These are phyloP conservation scores for Ranitomeya variabilis DNA, from an alignment of 2,113 vertebrate species.

Conservation along the genomic window DNA sequence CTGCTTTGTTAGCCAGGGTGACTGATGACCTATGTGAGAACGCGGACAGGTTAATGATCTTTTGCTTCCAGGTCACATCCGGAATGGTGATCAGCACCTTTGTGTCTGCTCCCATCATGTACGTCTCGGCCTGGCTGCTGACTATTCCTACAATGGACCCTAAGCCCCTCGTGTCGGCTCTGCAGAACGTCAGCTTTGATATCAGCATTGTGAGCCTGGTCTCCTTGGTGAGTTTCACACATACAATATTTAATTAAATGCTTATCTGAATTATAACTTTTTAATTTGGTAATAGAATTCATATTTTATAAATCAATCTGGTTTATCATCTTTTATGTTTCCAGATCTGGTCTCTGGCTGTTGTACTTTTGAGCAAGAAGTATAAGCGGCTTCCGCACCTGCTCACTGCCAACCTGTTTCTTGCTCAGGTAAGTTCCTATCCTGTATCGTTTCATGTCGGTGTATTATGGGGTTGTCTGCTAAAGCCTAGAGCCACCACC, in stretches of 20 bases:
- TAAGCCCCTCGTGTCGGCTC: conserved; percentile 78
- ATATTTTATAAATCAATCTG: neutral
- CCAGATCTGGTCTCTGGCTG: conserved; percentile 88
- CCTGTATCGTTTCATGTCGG: neutral
- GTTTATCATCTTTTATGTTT: conserved; percentile 8
- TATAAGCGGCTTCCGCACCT: conserved; percentile 87
- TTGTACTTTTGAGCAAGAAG: conserved; percentile 91
- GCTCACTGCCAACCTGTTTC: conserved; percentile 87
- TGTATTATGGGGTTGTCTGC: neutral
- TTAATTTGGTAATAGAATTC: too few relatives aligned
- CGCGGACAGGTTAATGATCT: neutral
- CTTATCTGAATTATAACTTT: too few relatives aligned
- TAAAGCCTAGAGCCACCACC: neutral
- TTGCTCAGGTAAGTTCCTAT: conserved; percentile 85
- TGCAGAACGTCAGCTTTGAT: conserved; percentile 91
- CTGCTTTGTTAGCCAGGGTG: too few relatives aligned
- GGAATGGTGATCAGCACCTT: conserved; percentile 98
- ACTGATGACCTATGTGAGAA: neutral
- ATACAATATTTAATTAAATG: neutral
- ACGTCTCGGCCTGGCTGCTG: conserved; percentile 92
- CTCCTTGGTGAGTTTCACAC: conserved; percentile 81
- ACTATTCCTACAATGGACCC: conserved; percentile 89
- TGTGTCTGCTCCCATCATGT: conserved; percentile 97
- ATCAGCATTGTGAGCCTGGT: conserved; percentile 90
- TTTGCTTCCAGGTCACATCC: conserved; percentile 81